phyloP scores from a whole-genome alignment of 2,888 invertebrate species.

The Rhamphomyia laevipes region DNA sequence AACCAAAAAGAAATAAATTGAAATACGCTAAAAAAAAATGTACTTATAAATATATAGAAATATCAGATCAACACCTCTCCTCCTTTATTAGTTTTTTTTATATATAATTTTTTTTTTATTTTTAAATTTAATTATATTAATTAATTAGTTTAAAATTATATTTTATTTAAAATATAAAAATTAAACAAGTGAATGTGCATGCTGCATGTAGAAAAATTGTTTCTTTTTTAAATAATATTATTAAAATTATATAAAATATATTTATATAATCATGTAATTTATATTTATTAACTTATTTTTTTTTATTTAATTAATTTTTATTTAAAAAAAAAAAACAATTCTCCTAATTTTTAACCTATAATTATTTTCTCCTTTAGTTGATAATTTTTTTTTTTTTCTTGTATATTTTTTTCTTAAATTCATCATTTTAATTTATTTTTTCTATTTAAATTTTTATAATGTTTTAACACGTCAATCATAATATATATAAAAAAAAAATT shows the following conservation, averaged over 20 bases:
- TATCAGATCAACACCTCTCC: constrained; percentile 39
- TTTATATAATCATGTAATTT: background rate
- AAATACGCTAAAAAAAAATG: constrained; percentile 2
- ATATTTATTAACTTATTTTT: no score
- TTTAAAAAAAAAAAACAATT: no score
- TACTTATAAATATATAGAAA: background rate
- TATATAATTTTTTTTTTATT: constrained; percentile 6
- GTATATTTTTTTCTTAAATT: no score
- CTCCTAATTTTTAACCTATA: no score
- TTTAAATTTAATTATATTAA: constrained; percentile 12
- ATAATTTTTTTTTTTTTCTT: no score
- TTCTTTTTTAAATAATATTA: background rate
- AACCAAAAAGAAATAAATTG: constrained; percentile 10
- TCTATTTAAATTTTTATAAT: no score
- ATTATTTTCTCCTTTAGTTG: no score
- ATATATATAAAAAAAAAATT: no score
- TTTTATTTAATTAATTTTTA: no score
- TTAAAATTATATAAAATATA: background rate
- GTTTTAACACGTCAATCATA: no score
- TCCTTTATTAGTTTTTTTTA: constrained; percentile 19
- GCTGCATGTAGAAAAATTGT: constrained; percentile 18
- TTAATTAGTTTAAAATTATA: constrained; percentile 14
- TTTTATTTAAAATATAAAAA: constrained; percentile 6
- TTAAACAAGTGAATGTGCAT: constrained; percentile 19
- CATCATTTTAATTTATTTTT: no score